Evolutionary conservation across 2,797 vertebrate genomes (phyloP).

Genomic region (Hypotaenidia okinawae): DNA sequence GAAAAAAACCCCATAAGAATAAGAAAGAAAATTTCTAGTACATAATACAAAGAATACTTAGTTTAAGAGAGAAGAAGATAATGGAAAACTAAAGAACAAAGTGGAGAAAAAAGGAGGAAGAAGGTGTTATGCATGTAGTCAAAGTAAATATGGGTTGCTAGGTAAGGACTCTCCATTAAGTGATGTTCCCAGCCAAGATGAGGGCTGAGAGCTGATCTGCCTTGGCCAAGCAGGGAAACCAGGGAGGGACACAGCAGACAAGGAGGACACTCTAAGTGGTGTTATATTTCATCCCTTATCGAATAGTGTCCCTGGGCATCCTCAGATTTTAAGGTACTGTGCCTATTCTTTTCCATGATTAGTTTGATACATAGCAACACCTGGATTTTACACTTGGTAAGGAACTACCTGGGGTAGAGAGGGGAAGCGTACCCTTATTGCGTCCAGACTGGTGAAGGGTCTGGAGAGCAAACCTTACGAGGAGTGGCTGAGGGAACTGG

Average conservation of each 20-base stretch:
- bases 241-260: background rate
- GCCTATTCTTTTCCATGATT: background rate
- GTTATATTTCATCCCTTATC: background rate
- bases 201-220: background rate
- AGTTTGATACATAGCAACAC: background rate
- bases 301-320: background rate
- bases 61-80: background rate
- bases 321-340: background rate
- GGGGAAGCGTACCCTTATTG: background rate
- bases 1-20: background rate
- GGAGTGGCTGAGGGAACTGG: no score
- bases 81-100: background rate
- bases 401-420: background rate
- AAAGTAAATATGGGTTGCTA: background rate
- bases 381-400: background rate
- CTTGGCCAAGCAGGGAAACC: background rate
- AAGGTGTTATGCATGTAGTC: background rate
- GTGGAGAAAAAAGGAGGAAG: background rate
- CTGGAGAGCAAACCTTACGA: no score
- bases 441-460: no score
- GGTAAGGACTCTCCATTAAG: background rate
- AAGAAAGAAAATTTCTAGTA: background rate
- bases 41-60: background rate
- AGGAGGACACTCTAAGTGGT: background rate
- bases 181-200: fast-evolving